A percentile compares a stretch with the other conserved stretches of the same genome.
phyloP scores from a whole-genome alignment of 2,113 vertebrate genomes.

The Zingel zingel region DNA sequence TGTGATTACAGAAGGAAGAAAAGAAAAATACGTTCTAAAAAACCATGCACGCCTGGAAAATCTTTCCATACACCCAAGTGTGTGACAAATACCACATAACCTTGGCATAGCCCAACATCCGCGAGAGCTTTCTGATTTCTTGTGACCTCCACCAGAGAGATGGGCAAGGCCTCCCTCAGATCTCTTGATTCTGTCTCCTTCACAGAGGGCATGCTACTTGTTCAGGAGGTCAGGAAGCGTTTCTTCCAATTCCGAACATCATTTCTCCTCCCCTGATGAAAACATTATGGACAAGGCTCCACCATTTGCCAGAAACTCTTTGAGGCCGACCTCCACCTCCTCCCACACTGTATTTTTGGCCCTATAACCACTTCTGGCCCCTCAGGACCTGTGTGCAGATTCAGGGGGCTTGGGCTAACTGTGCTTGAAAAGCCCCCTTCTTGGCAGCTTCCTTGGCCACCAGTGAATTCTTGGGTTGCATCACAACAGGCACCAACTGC shows the following conservation, averaged over 20 bases:
- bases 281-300: not conserved
- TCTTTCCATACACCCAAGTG: no score
- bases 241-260: not conserved
- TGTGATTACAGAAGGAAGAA: no score
- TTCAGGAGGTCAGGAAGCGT: not conserved
- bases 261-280: not conserved
- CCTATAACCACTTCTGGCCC: not conserved
- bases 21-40: no score
- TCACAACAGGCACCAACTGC: not conserved
- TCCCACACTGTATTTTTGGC: not conserved
- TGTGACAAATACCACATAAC: not conserved
- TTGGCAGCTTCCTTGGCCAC: not conserved
- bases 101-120: not conserved
- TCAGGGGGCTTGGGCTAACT: not conserved
- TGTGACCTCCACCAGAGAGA: not conserved
- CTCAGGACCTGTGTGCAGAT: not conserved
- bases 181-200: not conserved
- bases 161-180: not conserved
- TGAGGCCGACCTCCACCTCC: not conserved
- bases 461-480: conserved; percentile 9
- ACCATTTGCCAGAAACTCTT: not conserved
- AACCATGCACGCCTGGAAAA: no score
- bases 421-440: not conserved
- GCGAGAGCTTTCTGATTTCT: not conserved
- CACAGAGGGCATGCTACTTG: no score